Evolutionary conservation across 1,140 invertebrate species (phyloP), one percentile per base, ranked within the genome.

Genomic region (Aphelenchoides fujianensis): DNA sequence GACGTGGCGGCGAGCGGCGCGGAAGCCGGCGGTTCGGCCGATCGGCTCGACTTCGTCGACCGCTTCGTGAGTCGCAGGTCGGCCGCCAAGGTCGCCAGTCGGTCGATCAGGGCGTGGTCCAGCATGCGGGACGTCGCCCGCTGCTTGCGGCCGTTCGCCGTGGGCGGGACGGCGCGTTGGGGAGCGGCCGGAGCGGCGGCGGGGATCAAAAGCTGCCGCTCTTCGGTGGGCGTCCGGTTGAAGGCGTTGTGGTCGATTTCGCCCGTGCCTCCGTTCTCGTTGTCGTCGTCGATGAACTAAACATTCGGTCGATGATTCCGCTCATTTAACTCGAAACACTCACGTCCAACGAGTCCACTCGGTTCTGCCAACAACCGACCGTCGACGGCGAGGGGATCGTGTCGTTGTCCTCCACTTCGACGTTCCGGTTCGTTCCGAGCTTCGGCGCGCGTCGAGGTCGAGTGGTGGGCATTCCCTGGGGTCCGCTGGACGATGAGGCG

Each of bases 201-300:
- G 34, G 55, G 27, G 34, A 59, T 23, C 55, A 59, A 59, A 16
- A 5, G 55, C 55, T 7, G 55, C 28, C 5, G 55, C 12, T 48
- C 41, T 48, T 48, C 41, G 23, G 34, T 16, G 5, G 5, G 19
- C 55, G 55, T 59, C 7, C 5, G 27, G 55, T 59, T 32, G 55
- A 5, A 59, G 19, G 5, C 5, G 55, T 59, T 59, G 55, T 30
- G 55, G 7, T 7, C 7, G 27, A 59, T 27, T 59, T 59, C 27
- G 23, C 5, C 12, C 23, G 12, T 48, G 41, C 12, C 41, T 48
- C n/a, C n/a, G 41, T 48, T 48, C 23, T 72, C 70, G 36, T n/a
- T n/a, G n/a, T 72, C 70, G 36, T 72, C 70, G 37, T 72, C 70
- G 36, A 72, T 72, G 35, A 61, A 72, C 70, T 72, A 34, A 5